Conservation (phyloP, 2,797 vertebrate genomes). For the Momotus momota region DNA sequence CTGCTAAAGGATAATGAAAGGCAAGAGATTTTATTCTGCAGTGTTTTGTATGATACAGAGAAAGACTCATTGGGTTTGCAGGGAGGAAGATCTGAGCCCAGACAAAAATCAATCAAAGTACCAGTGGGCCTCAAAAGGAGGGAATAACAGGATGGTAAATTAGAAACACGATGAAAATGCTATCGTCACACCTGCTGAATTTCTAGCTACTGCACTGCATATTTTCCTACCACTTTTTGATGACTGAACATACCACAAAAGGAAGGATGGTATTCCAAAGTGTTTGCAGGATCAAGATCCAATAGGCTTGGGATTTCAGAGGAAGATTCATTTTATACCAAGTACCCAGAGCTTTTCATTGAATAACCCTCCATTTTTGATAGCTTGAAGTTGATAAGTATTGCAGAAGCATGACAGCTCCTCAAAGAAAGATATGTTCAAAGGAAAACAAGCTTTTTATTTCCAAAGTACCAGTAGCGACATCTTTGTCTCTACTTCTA, state of each 20-base stretch:
- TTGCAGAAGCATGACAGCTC: background rate
- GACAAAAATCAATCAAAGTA: background rate
- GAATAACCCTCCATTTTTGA: background rate
- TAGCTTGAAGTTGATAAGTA: background rate
- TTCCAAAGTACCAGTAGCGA: background rate
- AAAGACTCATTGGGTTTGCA: background rate
- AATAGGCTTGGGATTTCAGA: background rate
- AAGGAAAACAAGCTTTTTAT: background rate
- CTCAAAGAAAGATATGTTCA: background rate
- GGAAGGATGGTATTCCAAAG: background rate
- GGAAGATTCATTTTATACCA: background rate
- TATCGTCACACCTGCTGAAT: background rate
- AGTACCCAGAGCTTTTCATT: background rate
- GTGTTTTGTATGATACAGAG: background rate
- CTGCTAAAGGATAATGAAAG: background rate
- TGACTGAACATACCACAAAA: background rate
- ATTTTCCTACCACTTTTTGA: background rate
- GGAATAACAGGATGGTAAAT: background rate
- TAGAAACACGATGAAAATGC: background rate
- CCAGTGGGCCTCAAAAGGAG: background rate
- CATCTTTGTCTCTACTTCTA: background rate
- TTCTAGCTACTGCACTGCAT: background rate
- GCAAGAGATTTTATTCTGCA: background rate
- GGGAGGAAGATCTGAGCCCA: background rate
- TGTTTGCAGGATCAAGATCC: background rate